Conservation (phyloP, 2,797 vertebrate genomes). For the Erithacus rubecula region DNA sequence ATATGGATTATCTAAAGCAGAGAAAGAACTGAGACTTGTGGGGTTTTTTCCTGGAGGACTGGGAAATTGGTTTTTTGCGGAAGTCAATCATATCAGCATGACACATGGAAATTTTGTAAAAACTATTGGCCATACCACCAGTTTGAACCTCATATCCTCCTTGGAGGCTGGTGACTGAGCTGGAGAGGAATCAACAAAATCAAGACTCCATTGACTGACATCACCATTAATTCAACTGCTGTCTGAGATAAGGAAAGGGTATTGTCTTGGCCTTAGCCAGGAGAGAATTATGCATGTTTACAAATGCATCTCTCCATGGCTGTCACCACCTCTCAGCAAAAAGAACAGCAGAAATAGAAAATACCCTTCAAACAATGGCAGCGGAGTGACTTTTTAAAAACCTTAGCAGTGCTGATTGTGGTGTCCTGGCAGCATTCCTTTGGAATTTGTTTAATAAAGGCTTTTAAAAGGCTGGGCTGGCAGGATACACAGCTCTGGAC, state of each 20-base stretch:
- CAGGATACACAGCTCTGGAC: neutral
- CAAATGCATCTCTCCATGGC: neutral
- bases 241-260: neutral
- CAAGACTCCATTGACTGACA: neutral
- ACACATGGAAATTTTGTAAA: neutral
- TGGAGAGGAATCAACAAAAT: neutral
- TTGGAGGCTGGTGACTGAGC: neutral
- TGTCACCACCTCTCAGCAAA: neutral
- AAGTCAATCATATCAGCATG: neutral
- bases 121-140: neutral
- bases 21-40: neutral
- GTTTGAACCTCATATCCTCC: neutral
- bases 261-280: neutral
- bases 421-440: neutral
- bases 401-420: neutral
- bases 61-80: neutral
- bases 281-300: neutral
- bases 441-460: neutral
- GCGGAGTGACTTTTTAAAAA: neutral
- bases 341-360: constrained; percentile 4
- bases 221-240: neutral
- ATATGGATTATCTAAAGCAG: neutral
- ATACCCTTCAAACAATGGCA: neutral
- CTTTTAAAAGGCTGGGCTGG: neutral
- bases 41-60: neutral